Evolutionary conservation across 37 sponge, comb jelly and placozoan species (phyloP).

Genomic region (Cliona cf. orientalis): DNA sequence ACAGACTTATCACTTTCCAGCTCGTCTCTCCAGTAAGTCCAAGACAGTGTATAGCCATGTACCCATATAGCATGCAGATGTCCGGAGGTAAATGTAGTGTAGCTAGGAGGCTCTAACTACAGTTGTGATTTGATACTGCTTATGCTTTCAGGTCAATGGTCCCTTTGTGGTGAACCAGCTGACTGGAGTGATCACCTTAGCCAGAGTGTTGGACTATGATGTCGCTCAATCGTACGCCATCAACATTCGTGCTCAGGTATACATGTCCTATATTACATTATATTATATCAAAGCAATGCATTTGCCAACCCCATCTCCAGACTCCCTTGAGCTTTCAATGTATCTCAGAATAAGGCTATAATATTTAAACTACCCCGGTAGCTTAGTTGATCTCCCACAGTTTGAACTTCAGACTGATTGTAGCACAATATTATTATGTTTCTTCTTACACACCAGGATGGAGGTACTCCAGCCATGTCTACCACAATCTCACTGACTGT

Average conservation of each 20-base stretch:
- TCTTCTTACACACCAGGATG: no score
- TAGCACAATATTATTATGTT: no score
- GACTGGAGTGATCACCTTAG: not conserved
- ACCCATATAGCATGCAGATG: not conserved
- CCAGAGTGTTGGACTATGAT: conserved; percentile 3
- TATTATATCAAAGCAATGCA: not conserved
- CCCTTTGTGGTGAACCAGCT: not conserved
- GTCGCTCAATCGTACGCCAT: not conserved
- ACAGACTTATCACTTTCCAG: not conserved
- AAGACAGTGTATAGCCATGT: not conserved
- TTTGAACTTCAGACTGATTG: no score
- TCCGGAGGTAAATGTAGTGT: no score
- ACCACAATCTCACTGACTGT: conserved; percentile 15
- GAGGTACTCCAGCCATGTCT: conserved; percentile 5
- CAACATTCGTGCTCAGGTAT: conserved; percentile 1
- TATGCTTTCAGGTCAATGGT: not conserved
- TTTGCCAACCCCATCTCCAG: no score
- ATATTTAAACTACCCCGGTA: no score
- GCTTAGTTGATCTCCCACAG: no score
- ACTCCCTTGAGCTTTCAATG: no score
- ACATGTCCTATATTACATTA: not conserved
- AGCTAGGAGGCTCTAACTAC: no score
- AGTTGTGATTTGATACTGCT: no score
- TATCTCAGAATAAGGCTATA: no score
- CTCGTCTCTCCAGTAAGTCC: not conserved